Conservation (phyloP, 2,113 vertebrate species). For the Syngnathus floridae region DNA sequence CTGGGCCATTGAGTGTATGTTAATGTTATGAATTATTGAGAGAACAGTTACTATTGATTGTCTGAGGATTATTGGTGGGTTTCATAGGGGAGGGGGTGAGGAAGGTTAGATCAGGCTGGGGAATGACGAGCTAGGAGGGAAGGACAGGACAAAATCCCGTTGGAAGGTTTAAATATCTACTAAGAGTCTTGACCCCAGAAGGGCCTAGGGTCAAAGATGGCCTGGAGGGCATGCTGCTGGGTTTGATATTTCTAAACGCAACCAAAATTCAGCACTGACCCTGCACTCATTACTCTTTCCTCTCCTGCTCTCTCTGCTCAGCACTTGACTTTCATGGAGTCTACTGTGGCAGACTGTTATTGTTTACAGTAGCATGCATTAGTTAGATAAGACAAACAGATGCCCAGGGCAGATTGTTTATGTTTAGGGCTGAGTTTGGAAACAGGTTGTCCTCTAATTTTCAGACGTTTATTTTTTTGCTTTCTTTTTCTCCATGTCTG, state of each 20-base stretch:
- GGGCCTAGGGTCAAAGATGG: conserved; percentile 63
- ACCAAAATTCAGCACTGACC: conserved; percentile 10
- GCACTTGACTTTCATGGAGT: conserved; percentile 21
- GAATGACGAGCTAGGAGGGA: conserved; percentile 45
- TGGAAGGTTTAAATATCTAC: conserved; percentile 66
- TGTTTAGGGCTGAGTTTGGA: conserved; percentile 45
- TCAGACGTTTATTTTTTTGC: conserved; percentile 29
- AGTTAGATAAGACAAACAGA: conserved; percentile 52
- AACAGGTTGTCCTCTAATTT: conserved; percentile 44
- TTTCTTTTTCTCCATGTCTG: conserved; percentile 26
- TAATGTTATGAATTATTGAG: conserved; percentile 84
- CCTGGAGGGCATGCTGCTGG: conserved; percentile 49
- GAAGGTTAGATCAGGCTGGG: conserved; percentile 28
- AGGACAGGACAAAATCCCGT: conserved; percentile 62
- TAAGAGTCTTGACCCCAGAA: conserved; percentile 62
- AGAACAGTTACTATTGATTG: conserved; percentile 80
- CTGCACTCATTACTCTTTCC: conserved; percentile 19
- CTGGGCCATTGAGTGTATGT: conserved; percentile 76
- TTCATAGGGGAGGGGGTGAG: conserved; percentile 31
- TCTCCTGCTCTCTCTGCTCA: conserved; percentile 8
- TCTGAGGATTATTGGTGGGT: conserved; percentile 71
- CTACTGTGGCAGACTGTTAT: conserved; percentile 16
- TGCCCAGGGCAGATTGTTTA: conserved; percentile 50
- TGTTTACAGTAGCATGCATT: conserved; percentile 57
- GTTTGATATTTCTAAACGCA: conserved; percentile 31